phyloP scores from a whole-genome alignment of 2,888 invertebrate species.

The Epsilonema sp. region DNA sequence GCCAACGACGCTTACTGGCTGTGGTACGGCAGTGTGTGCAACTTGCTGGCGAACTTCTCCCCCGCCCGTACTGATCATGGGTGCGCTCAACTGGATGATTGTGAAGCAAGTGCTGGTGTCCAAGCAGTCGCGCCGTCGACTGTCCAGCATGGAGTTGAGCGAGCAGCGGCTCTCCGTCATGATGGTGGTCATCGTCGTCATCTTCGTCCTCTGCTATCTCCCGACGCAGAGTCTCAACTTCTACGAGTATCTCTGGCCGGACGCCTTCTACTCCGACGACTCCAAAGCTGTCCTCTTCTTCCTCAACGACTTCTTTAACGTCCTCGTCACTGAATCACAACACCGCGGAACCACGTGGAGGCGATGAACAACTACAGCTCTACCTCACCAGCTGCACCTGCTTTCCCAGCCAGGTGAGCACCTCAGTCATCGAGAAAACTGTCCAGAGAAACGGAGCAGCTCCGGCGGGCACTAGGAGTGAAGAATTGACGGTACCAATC shows the following conservation, averaged over 20 bases:
- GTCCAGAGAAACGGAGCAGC: no score
- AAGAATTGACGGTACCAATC: no score
- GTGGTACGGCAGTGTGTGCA: no score
- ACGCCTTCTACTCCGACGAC: neutral
- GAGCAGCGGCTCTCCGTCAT: neutral
- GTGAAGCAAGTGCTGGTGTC: neutral
- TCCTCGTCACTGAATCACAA: neutral
- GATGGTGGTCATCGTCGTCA: neutral
- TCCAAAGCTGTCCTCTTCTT: neutral
- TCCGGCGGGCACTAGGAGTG: no score
- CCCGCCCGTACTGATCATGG: neutral
- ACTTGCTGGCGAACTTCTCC: no score
- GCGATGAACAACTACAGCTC: no score
- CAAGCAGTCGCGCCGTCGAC: neutral
- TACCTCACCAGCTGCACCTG: no score
- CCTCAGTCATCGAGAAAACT: no score
- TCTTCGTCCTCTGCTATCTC: neutral
- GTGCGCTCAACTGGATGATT: neutral
- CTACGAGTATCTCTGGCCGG: neutral
- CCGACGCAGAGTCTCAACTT: neutral
- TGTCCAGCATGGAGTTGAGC: neutral
- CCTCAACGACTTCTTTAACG: neutral
- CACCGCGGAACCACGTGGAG: no score
- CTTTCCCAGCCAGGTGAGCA: no score
- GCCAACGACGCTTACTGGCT: no score